Percentiles rank a stretch among this genome's conserved stretches.
Evolutionary conservation across 92 coral and sea anemone genomes (phyloP).

Genomic region (Umimayanthus chanpuru): DNA sequence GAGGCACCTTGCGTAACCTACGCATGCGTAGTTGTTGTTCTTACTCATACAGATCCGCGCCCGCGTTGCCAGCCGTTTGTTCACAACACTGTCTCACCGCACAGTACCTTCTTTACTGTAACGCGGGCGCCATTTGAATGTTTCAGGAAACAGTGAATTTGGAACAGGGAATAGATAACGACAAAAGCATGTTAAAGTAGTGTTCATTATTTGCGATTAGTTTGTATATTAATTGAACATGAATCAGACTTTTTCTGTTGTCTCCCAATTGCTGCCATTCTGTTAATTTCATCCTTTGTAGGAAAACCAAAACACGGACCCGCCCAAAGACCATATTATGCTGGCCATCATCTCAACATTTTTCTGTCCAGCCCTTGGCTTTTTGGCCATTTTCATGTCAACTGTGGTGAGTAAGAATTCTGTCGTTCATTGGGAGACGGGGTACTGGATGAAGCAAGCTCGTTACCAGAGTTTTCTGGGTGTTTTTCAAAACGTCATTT

Average conservation of each 20-base stretch:
- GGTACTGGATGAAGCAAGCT: too few relatives aligned
- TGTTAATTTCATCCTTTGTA: neutral
- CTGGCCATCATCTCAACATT: neutral
- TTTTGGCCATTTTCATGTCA: constrained; percentile 8
- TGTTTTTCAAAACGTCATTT: neutral
- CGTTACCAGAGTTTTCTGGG: neutral
- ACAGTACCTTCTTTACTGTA: too few relatives aligned
- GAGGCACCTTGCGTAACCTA: too few relatives aligned
- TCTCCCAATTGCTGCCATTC: neutral
- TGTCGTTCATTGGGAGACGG: neutral
- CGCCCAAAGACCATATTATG: constrained; percentile 3
- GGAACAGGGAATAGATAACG: neutral
- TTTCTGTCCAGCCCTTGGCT: constrained; percentile 17
- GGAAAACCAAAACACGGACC: neutral
- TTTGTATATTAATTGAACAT: neutral
- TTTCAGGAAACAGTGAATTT: neutral
- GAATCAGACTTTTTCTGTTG: neutral
- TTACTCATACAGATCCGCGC: too few relatives aligned
- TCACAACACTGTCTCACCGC: too few relatives aligned
- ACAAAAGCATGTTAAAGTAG: neutral
- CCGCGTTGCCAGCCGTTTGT: too few relatives aligned
- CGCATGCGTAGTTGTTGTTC: too few relatives aligned
- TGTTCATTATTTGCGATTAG: too few relatives aligned
- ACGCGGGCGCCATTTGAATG: neutral
- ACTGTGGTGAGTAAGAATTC: neutral